Percentiles rank a stretch among this genome's conserved stretches.
Evolutionary conservation across 2,113 vertebrate genomes (phyloP).

Genomic region (Chauna torquata): DNA sequence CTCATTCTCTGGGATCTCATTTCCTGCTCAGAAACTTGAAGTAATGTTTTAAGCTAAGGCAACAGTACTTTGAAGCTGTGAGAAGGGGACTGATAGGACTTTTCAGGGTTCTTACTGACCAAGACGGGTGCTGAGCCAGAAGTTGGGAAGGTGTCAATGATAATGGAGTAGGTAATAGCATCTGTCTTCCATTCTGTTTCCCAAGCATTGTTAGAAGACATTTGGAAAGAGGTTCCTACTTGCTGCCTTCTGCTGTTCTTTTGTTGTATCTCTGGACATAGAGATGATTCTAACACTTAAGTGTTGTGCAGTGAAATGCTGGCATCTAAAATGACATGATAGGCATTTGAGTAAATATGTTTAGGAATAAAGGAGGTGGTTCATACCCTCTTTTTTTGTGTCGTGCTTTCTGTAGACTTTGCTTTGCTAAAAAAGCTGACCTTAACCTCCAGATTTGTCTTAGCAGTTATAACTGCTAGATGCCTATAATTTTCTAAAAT

Average conservation of each 20-base stretch:
- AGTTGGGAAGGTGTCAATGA: background rate
- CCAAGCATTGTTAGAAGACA: background rate
- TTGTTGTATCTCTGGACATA: background rate
- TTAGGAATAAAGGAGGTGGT: background rate
- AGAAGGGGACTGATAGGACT: background rate
- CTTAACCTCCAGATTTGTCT: background rate
- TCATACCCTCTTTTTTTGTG: background rate
- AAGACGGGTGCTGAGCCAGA: background rate
- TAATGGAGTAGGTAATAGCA: background rate
- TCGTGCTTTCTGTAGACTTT: background rate
- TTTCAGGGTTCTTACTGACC: background rate
- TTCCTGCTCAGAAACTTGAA: background rate
- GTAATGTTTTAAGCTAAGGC: background rate
- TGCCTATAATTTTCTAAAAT: background rate
- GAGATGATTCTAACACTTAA: background rate
- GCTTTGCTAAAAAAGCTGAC: background rate
- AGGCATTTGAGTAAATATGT: background rate
- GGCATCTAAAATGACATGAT: background rate
- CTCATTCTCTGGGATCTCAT: background rate
- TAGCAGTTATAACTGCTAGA: background rate
- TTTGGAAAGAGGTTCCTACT: background rate
- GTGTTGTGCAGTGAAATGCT: background rate
- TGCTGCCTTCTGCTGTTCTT: background rate
- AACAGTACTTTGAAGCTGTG: background rate
- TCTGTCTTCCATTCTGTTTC: background rate